Evolutionary conservation across 2,113 vertebrate species (phyloP).

Genomic region (Chloebia gouldiae): DNA sequence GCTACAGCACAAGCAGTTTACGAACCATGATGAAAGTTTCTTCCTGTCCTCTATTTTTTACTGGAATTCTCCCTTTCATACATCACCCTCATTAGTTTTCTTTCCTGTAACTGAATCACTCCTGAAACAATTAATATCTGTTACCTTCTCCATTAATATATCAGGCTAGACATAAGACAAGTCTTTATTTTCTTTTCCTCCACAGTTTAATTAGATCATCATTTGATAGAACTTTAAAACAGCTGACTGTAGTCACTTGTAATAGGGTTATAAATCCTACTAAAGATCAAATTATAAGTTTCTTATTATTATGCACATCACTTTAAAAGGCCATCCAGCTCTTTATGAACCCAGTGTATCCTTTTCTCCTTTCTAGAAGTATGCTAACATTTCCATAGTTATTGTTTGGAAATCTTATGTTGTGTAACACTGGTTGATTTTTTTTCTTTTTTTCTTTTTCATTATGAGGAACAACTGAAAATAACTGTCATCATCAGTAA

Average conservation of each 20-base stretch:
- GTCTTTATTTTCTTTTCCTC: conserved; percentile 50
- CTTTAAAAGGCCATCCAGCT: conserved; percentile 27
- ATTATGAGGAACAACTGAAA: background rate
- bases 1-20: conserved; percentile 8
- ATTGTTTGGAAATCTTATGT: background rate
- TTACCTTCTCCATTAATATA: conserved; percentile 32
- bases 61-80: background rate
- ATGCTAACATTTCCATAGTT: background rate
- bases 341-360: background rate
- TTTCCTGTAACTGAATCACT: conserved; percentile 35
- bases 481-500: background rate
- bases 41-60: conserved; percentile 22
- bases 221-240: conserved; percentile 17
- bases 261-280: conserved; percentile 49
- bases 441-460: background rate
- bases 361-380: background rate
- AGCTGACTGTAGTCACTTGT: conserved; percentile 25
- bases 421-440: background rate
- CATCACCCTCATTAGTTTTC: conserved; percentile 7
- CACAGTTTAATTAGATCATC: conserved; percentile 44
- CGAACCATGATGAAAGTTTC: conserved; percentile 11
- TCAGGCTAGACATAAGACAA: conserved; percentile 42
- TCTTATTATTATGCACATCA: conserved; percentile 13
- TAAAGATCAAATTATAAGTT: conserved; percentile 19
- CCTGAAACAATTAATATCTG: conserved; percentile 37